A percentile compares a stretch with the other conserved stretches of the same genome.
These are phyloP conservation scores for Cathartes aura DNA, from an alignment of 2,113 vertebrate species.

Conservation along the genomic window DNA sequence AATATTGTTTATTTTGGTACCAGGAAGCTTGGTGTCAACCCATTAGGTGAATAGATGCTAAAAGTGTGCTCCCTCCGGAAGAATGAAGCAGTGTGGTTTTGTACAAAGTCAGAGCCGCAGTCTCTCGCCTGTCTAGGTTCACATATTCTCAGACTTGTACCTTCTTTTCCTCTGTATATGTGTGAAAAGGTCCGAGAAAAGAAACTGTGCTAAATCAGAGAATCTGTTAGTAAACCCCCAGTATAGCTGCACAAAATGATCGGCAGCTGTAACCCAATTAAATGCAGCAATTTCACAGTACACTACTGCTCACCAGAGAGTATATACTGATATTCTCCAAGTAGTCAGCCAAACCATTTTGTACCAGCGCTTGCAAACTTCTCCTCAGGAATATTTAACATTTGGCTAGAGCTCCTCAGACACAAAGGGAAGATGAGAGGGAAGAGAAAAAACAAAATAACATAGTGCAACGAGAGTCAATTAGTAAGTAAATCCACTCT, in stretches of 20 bases:
- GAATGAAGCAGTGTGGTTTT: neutral
- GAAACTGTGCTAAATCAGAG: slow-evolving; percentile 7
- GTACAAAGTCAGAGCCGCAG: neutral
- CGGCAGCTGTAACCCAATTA: slow-evolving; percentile 73
- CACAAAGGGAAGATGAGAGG: slow-evolving; percentile 25
- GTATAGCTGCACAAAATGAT: slow-evolving; percentile 62
- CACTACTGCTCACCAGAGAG: slow-evolving; percentile 41
- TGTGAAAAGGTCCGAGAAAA: slow-evolving; percentile 35
- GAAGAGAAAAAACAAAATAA: slow-evolving; percentile 12
- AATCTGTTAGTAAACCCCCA: slow-evolving; percentile 45
- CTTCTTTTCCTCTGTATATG: neutral
- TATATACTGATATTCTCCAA: neutral
- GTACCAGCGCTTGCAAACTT: neutral
- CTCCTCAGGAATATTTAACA: slow-evolving; percentile 38
- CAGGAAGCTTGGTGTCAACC: neutral
- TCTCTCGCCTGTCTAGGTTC: neutral
- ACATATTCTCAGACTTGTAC: neutral
- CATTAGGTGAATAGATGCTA: neutral
- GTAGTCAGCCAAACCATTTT: slow-evolving; percentile 27
- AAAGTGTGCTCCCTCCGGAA: neutral
- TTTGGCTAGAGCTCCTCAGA: slow-evolving; percentile 51
- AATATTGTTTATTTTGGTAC: neutral
- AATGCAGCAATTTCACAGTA: slow-evolving; percentile 38
- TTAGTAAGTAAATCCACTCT: slow-evolving; percentile 37
- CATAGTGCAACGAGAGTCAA: slow-evolving; percentile 9